phyloP scores from a whole-genome alignment of 1,140 invertebrate genomes.

The Paraescarpia echinospica region DNA sequence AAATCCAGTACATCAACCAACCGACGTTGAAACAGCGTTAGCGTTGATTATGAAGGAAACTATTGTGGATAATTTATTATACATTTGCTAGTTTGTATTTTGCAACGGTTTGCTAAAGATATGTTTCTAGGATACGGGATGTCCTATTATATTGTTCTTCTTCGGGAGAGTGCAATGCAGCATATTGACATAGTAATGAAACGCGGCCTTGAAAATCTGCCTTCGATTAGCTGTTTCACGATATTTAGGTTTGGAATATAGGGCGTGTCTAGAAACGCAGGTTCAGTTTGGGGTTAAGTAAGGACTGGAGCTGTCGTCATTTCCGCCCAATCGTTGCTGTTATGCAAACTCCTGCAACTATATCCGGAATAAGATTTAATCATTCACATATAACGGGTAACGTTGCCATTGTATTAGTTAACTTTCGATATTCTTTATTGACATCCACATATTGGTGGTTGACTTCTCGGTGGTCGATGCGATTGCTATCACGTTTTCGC shows the following conservation, averaged over 20 bases:
- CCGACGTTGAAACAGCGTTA: not conserved
- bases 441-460: not conserved
- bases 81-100: not conserved
- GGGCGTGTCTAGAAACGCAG: not conserved
- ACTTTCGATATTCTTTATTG: not conserved
- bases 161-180: not conserved
- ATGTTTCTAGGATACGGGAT: no score
- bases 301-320: not conserved
- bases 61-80: not conserved
- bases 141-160: no score
- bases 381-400: not conserved
- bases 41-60: not conserved
- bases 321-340: not conserved
- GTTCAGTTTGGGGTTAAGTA: not conserved
- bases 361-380: not conserved
- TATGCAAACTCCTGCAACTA: not conserved
- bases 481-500: no score
- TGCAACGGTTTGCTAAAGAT: not conserved
- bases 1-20: not conserved
- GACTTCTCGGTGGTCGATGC: not conserved
- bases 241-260: not conserved
- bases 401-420: not conserved
- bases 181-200: not conserved
- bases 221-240: not conserved
- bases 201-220: not conserved